phyloP scores from a whole-genome alignment of 2,113 vertebrate species.

The zebrafish (Danio rerio) region GRCz12tu NC_133187.1:8724501-8725000 shows the following conservation, averaged over 20 bases:
- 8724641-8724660: conserved; percentile 5
- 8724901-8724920: too few relatives aligned
- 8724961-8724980: too few relatives aligned
- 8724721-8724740: conserved; percentile 30
- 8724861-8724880: conserved; percentile 1
- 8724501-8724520: too few relatives aligned
- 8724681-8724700: conserved; percentile 44
- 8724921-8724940: too few relatives aligned
- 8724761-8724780: conserved; percentile 41
- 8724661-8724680: conserved; percentile 30
- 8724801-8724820: neutral
- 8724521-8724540: too few relatives aligned
- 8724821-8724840: neutral
- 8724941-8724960: too few relatives aligned
- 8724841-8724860: neutral
- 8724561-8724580: conserved; percentile 34
- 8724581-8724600: conserved; percentile 52
- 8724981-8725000: too few relatives aligned
- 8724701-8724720: conserved; percentile 55
- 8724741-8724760: conserved; percentile 49
- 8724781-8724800: conserved; percentile 42
- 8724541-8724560: neutral
- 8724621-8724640: conserved; percentile 37
- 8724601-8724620: conserved; percentile 40
- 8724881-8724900: neutral